Percentiles rank a stretch among this genome's conserved stretches.
phyloP scores from a whole-genome alignment of 2,113 vertebrate genomes.

The Atrichornis clamosus region DNA sequence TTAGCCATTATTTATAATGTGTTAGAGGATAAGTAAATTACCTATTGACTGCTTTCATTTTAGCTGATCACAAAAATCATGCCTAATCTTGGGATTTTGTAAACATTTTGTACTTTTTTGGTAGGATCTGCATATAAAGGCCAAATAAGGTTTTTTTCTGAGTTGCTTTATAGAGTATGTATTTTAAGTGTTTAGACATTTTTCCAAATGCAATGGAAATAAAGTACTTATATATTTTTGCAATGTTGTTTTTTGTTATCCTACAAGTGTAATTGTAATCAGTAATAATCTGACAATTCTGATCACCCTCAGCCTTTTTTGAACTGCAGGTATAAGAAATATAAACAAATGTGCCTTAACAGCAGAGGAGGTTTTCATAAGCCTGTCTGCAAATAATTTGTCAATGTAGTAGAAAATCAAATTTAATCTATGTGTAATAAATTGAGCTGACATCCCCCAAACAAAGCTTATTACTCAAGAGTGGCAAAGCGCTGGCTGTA shows the following conservation, averaged over 20 bases:
- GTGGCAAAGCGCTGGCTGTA: neutral
- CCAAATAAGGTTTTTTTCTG: neutral
- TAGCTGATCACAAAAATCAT: neutral
- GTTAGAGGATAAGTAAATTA: neutral
- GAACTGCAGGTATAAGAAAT: neutral
- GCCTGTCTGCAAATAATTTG: slow-evolving; percentile 2
- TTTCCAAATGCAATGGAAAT: neutral
- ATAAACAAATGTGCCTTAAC: neutral
- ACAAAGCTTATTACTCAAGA: slow-evolving; percentile 20
- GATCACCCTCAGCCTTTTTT: neutral
- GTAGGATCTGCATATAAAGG: neutral
- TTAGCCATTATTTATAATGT: neutral
- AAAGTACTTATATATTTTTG: neutral
- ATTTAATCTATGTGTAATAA: slow-evolving; percentile 46
- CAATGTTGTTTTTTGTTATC: neutral
- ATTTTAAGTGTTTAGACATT: neutral
- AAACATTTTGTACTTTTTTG: neutral
- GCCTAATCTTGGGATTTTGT: neutral
- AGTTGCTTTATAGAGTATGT: neutral
- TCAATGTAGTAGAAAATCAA: slow-evolving; percentile 47
- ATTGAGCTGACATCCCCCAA: slow-evolving; percentile 45
- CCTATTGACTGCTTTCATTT: neutral
- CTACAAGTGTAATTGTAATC: neutral
- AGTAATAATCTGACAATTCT: neutral
- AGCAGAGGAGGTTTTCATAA: neutral